Base-by-base conservation (phyloP, 2,888 invertebrate genomes). In the Nysson spinosus region DNA sequence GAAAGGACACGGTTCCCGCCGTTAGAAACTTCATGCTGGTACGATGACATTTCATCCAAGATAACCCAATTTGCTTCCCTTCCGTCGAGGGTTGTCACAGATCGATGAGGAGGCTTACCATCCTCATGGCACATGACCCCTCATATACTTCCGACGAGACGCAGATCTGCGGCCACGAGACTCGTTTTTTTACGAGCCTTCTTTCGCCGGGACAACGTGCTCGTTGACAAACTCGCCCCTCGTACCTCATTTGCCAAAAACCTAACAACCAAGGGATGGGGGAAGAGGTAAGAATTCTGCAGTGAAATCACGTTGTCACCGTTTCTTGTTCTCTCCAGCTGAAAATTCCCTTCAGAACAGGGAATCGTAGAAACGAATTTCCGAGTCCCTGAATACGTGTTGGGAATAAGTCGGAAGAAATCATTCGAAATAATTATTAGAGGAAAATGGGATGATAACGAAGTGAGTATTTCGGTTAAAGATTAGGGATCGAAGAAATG, bases 51-150 rank as follows among this genome's bases (percentile, higher is more conserved):
- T 68, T 65, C 37, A 52, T 6, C 34, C 56, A 40, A 28, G 64
- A 61, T 70, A 78, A 72, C 69, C 62, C 61, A 70, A 75, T 73
- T 78, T 66, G 56, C 62, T 46, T 49, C 56, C 69, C 65, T 37
- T 57, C 43, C 37, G 60, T 30, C 55, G 64, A 39, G 68, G 68
- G 56, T 52, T 57, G 62, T 54, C 30, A 49, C 55, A 56, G 72
- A 77, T 77, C 77, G 77, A 78, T 71, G 68, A 54, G 30, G 14
- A 60, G 50, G 26, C 40, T 39, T 50, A 43, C 43, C 64, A 40
- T 63, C 57, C 44, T 52, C 52, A 49, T 34, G 30, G 11, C 44
- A 39, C 17, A 17, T 46, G 51, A 49, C 43, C 39, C 44, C 12
- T 43, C n/a, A n/a, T n/a, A n/a, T 17, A 22, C 42, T 22, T 42